These are phyloP conservation scores for Barnardius zonarius DNA, from an alignment of 2,113 vertebrate species.

Conservation along the genomic window DNA sequence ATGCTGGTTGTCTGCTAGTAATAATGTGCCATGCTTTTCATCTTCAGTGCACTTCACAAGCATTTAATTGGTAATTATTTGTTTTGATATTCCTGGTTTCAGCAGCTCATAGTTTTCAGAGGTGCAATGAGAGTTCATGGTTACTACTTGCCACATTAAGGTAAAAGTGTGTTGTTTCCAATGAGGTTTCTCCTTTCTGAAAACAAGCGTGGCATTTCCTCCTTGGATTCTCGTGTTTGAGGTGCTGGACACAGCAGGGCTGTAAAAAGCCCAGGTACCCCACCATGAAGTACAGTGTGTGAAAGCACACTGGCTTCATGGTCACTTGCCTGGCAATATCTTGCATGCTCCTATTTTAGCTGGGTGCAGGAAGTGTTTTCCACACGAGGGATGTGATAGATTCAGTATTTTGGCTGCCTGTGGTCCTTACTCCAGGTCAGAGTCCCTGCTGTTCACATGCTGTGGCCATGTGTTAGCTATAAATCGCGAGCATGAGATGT, in stretches of 20 bases:
- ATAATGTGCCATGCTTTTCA: not conserved
- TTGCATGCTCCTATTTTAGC: not conserved
- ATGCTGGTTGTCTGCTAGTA: not conserved
- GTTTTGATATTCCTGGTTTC: not conserved
- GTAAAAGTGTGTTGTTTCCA: not conserved
- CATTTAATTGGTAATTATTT: not conserved
- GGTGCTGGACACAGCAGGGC: not conserved
- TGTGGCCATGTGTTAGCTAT: accelerated
- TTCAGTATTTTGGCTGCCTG: not conserved
- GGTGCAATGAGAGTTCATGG: not conserved
- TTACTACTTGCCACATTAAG: not conserved
- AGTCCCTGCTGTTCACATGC: not conserved
- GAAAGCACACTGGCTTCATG: not conserved
- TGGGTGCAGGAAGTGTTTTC: not conserved
- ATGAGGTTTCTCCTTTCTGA: not conserved
- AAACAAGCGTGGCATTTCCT: not conserved
- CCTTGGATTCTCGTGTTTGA: not conserved
- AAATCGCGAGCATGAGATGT: not conserved
- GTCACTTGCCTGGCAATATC: not conserved
- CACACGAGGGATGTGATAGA: not conserved
- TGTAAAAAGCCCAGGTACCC: not conserved
- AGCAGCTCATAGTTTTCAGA: not conserved
- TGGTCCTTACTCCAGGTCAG: not conserved
- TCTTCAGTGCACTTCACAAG: not conserved
- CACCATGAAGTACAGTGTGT: accelerated